Conservation (phyloP, 2,113 vertebrate species). For the Rhea pennata region DNA sequence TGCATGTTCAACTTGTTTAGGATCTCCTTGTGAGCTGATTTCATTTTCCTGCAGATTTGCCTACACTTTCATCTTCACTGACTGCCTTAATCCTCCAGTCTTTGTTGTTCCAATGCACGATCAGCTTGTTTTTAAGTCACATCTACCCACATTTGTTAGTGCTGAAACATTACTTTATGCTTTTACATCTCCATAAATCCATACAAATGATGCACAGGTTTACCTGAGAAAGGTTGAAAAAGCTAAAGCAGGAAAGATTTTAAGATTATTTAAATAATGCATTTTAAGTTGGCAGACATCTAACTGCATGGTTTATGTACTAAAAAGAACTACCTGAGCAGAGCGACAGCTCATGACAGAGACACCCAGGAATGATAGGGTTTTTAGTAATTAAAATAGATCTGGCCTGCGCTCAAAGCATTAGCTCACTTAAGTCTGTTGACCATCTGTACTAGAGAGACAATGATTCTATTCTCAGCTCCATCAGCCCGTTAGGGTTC, state of each 20-base stretch:
- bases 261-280: constrained; percentile 66
- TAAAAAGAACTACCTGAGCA: constrained; percentile 53
- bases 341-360: constrained; percentile 38
- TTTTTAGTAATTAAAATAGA: constrained; percentile 72
- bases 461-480: constrained; percentile 47
- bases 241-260: constrained; percentile 48
- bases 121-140: constrained; percentile 76
- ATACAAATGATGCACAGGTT: constrained; percentile 54
- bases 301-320: constrained; percentile 47
- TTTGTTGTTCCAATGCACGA: constrained; percentile 72
- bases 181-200: constrained; percentile 71
- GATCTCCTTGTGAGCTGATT: constrained; percentile 44
- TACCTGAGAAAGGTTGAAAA: constrained; percentile 51
- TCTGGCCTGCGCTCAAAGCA: constrained; percentile 54
- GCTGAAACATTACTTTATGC: constrained; percentile 73
- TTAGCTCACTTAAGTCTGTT: constrained; percentile 56
- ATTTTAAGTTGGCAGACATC: constrained; percentile 66
- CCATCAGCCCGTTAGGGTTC: background rate
- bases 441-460: constrained; percentile 60
- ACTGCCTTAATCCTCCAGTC: constrained; percentile 73
- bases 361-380: constrained; percentile 21
- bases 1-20: constrained; percentile 68
- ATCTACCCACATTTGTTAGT: constrained; percentile 70
- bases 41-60: constrained; percentile 52
- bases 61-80: constrained; percentile 73